These are phyloP conservation scores for Notarius quadriscutis DNA, from an alignment of 2,113 vertebrate species.

Conservation along the genomic window DNA sequence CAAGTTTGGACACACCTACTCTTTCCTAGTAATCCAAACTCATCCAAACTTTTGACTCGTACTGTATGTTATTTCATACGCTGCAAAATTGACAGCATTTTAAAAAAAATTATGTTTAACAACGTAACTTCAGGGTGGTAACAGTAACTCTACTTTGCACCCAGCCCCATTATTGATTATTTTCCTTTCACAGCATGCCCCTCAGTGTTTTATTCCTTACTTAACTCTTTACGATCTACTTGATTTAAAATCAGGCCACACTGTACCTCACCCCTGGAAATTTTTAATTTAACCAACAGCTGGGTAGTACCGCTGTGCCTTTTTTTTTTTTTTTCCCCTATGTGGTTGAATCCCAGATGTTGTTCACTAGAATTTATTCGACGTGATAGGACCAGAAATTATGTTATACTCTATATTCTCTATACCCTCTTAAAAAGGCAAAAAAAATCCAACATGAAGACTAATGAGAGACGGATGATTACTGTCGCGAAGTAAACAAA, in stretches of 20 bases:
- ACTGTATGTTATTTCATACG: too few relatives aligned
- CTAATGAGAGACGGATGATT: neutral
- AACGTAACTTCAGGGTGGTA: neutral
- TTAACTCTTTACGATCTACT: neutral
- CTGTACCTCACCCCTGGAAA: neutral
- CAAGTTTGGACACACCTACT: too few relatives aligned
- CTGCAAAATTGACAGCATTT: too few relatives aligned
- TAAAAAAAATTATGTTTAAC: too few relatives aligned
- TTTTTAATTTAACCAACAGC: neutral
- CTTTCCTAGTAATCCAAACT: too few relatives aligned
- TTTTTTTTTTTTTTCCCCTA: neutral
- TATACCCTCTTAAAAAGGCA: too few relatives aligned
- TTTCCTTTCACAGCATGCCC: neutral
- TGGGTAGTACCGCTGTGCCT: neutral
- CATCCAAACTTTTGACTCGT: too few relatives aligned
- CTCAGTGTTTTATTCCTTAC: neutral
- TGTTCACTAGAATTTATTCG: neutral
- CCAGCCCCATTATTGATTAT: neutral
- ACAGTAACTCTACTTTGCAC: neutral
- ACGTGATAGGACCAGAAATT: neutral
- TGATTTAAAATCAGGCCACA: neutral
- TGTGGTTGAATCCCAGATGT: neutral
- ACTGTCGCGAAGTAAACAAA: neutral
- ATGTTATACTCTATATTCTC: neutral
- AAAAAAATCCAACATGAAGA: too few relatives aligned